Conservation (phyloP, 2,113 vertebrate species). For the Jaculus jaculus region DNA sequence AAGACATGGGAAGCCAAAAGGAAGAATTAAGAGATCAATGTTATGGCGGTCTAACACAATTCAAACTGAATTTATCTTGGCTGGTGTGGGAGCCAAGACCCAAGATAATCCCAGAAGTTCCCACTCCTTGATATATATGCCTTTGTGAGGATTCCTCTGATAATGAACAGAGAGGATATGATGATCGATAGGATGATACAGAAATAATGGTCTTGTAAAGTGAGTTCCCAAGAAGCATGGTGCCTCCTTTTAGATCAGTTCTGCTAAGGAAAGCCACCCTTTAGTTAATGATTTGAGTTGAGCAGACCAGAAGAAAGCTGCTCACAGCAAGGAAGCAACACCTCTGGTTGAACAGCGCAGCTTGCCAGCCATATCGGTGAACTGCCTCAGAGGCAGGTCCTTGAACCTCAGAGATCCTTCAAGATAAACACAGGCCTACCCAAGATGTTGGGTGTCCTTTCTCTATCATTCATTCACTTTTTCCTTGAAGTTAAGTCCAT, state of each 20-base stretch:
- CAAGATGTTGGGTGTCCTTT: too few species aligned
- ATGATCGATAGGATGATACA: neutral
- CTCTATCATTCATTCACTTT: too few species aligned
- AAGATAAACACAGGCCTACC: neutral
- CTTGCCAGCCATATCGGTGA: too few species aligned
- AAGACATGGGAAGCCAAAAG: neutral
- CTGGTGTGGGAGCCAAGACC: neutral
- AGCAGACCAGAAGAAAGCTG: neutral
- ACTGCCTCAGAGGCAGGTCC: neutral
- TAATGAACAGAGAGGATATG: rapidly evolving
- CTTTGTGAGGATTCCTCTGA: neutral
- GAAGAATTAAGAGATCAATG: neutral
- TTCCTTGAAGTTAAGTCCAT: too few species aligned
- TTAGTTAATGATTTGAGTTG: neutral
- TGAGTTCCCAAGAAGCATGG: neutral
- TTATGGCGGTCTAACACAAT: too few species aligned
- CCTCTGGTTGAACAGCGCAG: neutral
- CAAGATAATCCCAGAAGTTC: neutral
- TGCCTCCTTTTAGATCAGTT: neutral
- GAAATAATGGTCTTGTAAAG: neutral
- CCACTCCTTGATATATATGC: neutral
- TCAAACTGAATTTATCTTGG: neutral
- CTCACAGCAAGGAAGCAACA: rapidly evolving
- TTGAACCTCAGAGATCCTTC: neutral
- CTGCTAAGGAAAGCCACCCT: neutral